Evolutionary conservation across 2,113 vertebrate genomes (phyloP), one percentile per base, ranked within the genome.

Genomic region (Buteo buteo): DNA sequence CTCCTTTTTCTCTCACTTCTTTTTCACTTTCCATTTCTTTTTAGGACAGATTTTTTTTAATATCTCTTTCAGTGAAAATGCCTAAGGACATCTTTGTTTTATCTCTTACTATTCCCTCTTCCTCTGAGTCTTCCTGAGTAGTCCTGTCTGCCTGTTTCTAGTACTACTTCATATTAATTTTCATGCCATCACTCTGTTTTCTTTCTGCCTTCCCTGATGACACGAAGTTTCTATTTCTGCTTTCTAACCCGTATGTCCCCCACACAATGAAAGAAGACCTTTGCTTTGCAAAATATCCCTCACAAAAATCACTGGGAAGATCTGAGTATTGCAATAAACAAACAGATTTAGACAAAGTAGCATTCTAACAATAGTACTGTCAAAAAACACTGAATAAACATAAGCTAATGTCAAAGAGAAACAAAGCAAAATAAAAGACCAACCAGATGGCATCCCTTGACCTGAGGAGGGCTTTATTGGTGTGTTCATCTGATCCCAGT

Each of bases 361-460:
- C 11, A 40, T 34, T 81, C 54, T 52, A 86, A 64, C 6, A 77
- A 50, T 2, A 82, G 28, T 26, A 49, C 34, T 25, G 18, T 28
- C 47, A 86, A 29, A 18, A 61, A 61, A 67, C 6, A 10, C 11
- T 71, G 25, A 84, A 76, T 34, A 86, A 87, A 40, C 36, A 22
- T 3, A 57, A 78, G 3, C 7, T 47, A 36, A 36, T 0, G 1
- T 28, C 6, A 7, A 88, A 76, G 62, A 84, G 69, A 77, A 93
- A 91, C 11, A 81, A 93, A 95, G 50, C 19, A 66, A 96, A 90
- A 54, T 36, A 11, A 85, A 84, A 61, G 57, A 90, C 98, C 97
- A 97, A 99, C 99, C 99, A 96, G 98, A 98, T 82, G 99, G 99
- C 98, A 99, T 98, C 98, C 99, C 99, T 9, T 98, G 99, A 90